Base-by-base conservation (phyloP, 2,888 invertebrate species). In the Microctonus hyperodae region DNA sequence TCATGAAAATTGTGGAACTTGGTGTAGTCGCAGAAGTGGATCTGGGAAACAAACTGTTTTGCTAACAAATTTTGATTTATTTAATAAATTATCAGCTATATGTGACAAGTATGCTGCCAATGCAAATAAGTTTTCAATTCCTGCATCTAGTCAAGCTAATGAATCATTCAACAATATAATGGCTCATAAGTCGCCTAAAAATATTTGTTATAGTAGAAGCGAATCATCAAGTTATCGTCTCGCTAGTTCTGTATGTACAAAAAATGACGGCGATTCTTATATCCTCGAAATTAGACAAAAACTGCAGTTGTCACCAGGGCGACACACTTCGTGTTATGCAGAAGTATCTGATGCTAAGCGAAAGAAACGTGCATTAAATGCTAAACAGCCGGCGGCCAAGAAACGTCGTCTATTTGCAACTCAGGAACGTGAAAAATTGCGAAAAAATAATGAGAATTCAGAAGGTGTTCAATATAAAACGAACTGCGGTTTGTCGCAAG, bases 1-100 rank as follows among this genome's bases (percentile, higher is more conserved):
- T 13, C 73, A 73, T 62, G 73, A 72, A 51, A 70, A 72, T 44
- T 73, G 72, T 60, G 70, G 70, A 9, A 13, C 22, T 28, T 74
- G 71, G 71, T 72, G 74, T 40, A 61, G 58, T n/a, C 33, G 31
- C 20, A 48, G 56, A 65, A 50, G 51, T 51, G 50, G 28, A 25
- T 53, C 44, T 56, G 48, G 44, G 23, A 57, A 57, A 44, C 53
- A 37, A 57, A 62, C 9, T 31, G 62, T 57, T 37, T 20, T 40
- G 16, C 62, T 66, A 50, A 22, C 56, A 20, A 22, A 51, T 25
- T n/a, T n/a, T n/a, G n/a, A n/a, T 57, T 28, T 61, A 33, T 67
- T 35, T 37, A 55, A 55, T 22, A 31, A 67, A 40, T 59, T 69
- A 13, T 35, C 9, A 11, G 60, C 51, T 22, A 31, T 64, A 56